Base-by-base conservation (phyloP, 2,888 invertebrate genomes). In the Andrena bicolor region DNA sequence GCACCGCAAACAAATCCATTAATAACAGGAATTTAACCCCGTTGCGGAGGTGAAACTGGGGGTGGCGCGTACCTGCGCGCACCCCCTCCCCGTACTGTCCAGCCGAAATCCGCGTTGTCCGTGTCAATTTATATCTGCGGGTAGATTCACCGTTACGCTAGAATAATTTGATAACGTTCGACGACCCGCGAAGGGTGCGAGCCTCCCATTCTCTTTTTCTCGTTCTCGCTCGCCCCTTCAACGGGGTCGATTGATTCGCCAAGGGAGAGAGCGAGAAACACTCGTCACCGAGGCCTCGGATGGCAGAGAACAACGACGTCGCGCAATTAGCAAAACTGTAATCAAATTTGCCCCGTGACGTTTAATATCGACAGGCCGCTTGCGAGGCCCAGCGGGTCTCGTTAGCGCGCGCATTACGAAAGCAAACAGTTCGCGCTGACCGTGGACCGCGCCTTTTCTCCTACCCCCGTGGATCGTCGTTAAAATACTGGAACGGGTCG, bases 1-100 rank as follows among this genome's bases (percentile, higher is more conserved):
- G 88, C 88, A 91, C 88, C 91, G 90, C 90, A 91, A 92, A 92
- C 92, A 90, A 92, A 92, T 91, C 91, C 92, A 92, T 92, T 92
- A 92, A 92, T 92, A 92, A 92, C 90, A 90, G 88, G 89, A 92
- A 90, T 89, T 89, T 89, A 90, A 89, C 91, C 86, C 76, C 82
- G 79, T 74, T 72, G 85, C 82, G 83, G 80, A 78, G 80, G 72
- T 56, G 66, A 58, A 63, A 73, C 49, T 16, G 13, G 41, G 35
- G 61, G 48, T 23, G n/a, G 53, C 75, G 74, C 80, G 68, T 72
- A 83, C 79, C 81, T 75, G 69, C 65, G 66, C 70, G 74, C 66
- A 58, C 32, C 78, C 63, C 61, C 3, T 32, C 63, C 30, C 85
- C 76, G 74, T 60, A 64, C 72, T 76, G 66, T 66, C 41, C 73